Conservation (phyloP, 1,140 invertebrate species). For the Euura saliciscinereae region DNA sequence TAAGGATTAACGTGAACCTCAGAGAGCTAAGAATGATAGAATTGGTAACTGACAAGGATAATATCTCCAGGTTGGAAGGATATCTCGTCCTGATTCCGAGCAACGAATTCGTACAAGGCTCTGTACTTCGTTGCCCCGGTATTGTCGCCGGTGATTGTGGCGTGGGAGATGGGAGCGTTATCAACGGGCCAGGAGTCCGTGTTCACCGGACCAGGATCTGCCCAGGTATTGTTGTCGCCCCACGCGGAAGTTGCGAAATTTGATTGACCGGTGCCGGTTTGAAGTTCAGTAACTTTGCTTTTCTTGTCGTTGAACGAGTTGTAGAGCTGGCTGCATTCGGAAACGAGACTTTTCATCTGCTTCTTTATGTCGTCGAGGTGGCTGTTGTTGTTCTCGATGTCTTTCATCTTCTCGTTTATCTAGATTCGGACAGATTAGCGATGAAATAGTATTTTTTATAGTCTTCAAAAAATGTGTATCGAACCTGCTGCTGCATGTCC, state of each 20-base stretch:
- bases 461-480: slow-evolving; percentile 14
- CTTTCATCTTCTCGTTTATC: slow-evolving; percentile 77
- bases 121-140: slow-evolving; percentile 75
- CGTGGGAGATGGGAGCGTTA: slow-evolving; percentile 30
- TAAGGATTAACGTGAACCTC: background rate
- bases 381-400: slow-evolving; percentile 83
- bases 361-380: slow-evolving; percentile 75
- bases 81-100: slow-evolving; percentile 92
- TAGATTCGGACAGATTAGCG: slow-evolving; percentile 39
- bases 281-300: slow-evolving; percentile 53
- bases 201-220: slow-evolving; percentile 47
- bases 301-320: slow-evolving; percentile 66
- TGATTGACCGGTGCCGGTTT: slow-evolving; percentile 22
- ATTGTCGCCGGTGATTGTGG: slow-evolving; percentile 31
- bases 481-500: slow-evolving; percentile 68
- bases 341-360: slow-evolving; percentile 62
- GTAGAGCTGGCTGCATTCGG: slow-evolving; percentile 65
- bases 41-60: slow-evolving; percentile 71
- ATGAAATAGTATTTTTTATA: background rate
- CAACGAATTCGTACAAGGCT: slow-evolving; percentile 93
- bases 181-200: slow-evolving; percentile 62
- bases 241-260: slow-evolving; percentile 41
- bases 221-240: slow-evolving; percentile 47
- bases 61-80: slow-evolving; percentile 93
- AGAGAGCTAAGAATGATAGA: too few relatives aligned